These are phyloP conservation scores for Drosophila obscura DNA, from an alignment of 1,140 invertebrate species.

Conservation along the genomic window DNA sequence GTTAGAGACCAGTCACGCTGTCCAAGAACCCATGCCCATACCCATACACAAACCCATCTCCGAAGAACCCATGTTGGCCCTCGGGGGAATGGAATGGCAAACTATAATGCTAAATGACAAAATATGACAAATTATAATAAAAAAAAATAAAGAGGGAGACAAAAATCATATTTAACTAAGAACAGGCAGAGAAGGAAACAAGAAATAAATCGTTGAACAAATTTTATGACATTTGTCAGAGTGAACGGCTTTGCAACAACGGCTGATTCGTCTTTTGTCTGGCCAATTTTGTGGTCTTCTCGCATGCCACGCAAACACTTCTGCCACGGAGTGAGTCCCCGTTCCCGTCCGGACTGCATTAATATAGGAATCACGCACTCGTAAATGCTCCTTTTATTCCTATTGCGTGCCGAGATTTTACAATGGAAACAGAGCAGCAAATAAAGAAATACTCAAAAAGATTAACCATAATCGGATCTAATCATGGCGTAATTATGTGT, in stretches of 20 bases:
- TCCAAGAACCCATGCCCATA: too few species aligned
- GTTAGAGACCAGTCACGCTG: background rate
- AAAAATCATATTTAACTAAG: constrained; percentile 20
- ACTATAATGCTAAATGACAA: constrained; percentile 79
- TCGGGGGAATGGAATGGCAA: constrained; percentile 18
- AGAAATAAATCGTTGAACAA: constrained; percentile 18
- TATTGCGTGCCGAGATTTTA: constrained; percentile 66
- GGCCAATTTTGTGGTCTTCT: constrained; percentile 47
- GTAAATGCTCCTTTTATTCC: constrained; percentile 65
- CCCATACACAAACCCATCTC: too few species aligned
- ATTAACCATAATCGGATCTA: constrained; percentile 47
- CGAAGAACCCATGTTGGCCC: too few species aligned
- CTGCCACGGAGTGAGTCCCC: background rate
- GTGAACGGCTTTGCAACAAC: constrained; percentile 35
- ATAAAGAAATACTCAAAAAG: constrained; percentile 33
- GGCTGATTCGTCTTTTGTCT: constrained; percentile 50
- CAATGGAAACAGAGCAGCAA: constrained; percentile 33
- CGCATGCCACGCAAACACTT: constrained; percentile 31
- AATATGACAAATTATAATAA: constrained; percentile 77
- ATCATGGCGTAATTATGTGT: constrained; percentile 58
- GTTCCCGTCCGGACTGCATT: constrained; percentile 39
- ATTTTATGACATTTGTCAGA: constrained; percentile 59
- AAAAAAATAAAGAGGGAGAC: constrained; percentile 11
- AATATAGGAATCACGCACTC: constrained; percentile 72
- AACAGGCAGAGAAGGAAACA: background rate